Evolutionary conservation across 2,797 vertebrate species (phyloP).

Genomic region (Phoebastria nigripes): DNA sequence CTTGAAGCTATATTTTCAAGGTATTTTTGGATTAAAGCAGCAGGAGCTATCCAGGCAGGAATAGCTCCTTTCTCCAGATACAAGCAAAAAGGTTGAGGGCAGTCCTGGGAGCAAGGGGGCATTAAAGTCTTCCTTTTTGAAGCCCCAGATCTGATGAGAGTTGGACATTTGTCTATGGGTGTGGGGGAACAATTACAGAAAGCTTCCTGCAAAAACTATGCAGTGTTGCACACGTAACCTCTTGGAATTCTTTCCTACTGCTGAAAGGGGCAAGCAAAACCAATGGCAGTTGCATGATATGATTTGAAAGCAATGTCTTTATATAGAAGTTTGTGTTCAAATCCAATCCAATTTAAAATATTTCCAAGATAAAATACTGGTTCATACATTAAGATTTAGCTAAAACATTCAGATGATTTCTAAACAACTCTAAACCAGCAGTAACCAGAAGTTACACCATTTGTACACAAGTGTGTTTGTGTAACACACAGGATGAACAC

Average conservation of each 20-base stretch:
- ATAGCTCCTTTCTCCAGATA: background rate
- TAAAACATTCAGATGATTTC: background rate
- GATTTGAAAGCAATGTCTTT: background rate
- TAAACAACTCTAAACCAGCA: background rate
- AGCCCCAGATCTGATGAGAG: background rate
- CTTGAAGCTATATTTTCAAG: background rate
- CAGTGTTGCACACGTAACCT: background rate
- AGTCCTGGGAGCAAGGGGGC: background rate
- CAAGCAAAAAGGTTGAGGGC: background rate
- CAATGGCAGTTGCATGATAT: background rate
- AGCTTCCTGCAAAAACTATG: background rate
- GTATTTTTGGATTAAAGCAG: background rate
- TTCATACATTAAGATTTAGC: background rate
- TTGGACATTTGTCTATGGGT: background rate
- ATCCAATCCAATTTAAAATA: background rate
- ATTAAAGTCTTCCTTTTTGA: background rate
- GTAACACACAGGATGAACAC: background rate
- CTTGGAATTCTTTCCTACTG: background rate
- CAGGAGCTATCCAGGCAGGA: background rate
- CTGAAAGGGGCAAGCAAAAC: background rate
- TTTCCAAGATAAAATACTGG: background rate
- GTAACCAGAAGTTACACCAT: background rate
- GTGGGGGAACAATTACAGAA: background rate
- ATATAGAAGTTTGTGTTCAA: background rate
- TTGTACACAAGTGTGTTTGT: background rate